Evolutionary conservation across 64 coral and sea anemone genomes (phyloP).

Genomic region (Dendronephthya gigantea): DNA sequence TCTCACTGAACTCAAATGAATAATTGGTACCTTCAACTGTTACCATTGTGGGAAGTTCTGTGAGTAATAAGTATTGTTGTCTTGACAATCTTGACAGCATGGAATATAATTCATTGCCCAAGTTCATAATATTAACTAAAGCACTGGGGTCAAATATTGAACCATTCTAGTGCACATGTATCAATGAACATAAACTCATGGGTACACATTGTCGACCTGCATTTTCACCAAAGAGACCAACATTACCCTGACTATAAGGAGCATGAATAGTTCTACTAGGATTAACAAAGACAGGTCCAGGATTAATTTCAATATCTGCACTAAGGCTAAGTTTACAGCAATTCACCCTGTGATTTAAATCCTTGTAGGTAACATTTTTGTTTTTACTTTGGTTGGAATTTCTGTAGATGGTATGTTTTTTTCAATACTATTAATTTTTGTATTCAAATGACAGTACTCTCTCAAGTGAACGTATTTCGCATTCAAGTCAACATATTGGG

Average conservation of each 20-base stretch:
- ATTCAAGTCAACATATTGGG: too few relatives aligned
- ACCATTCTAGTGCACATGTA: neutral
- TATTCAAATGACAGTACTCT: too few relatives aligned
- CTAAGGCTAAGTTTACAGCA: neutral
- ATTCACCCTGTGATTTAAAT: neutral
- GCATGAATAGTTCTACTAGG: neutral
- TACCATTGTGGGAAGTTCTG: constrained; percentile 9
- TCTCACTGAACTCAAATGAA: constrained; percentile 5
- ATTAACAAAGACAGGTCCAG: neutral
- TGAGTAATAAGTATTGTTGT: neutral
- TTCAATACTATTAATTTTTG: too few relatives aligned
- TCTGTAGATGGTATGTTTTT: too few relatives aligned
- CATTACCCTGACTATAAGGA: constrained; percentile 1
- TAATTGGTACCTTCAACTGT: constrained; percentile 1
- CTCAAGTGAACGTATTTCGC: too few relatives aligned
- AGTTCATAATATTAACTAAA: neutral
- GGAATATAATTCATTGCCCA: neutral
- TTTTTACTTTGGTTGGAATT: neutral
- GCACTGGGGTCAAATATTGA: neutral
- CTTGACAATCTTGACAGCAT: neutral
- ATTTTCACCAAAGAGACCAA: neutral
- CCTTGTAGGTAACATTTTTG: neutral
- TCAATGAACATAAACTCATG: neutral
- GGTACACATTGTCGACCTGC: constrained; percentile 3
- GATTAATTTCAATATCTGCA: neutral